Evolutionary conservation across 2,113 vertebrate species (phyloP), one percentile per base, ranked within the genome.

Genomic region (Tragelaphus strepsiceros): DNA sequence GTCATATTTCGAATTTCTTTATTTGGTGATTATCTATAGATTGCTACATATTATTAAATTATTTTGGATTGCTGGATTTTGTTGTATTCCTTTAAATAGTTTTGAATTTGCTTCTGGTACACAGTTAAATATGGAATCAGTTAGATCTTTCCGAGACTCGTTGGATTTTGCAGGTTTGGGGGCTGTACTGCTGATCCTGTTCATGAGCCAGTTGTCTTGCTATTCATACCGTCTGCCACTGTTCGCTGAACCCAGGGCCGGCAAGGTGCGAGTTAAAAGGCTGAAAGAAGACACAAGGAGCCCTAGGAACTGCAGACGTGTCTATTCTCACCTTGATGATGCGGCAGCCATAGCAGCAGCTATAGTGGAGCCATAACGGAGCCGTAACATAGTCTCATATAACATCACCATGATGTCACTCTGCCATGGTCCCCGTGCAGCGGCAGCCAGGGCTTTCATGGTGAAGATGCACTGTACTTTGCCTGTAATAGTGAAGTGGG

Each of bases 401-500:
- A 0, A 4, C n/a, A n/a, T n/a, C n/a, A n/a, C n/a, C n/a, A n/a
- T 1, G 9, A n/a, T 0, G 9, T 2, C 2, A n/a, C 17, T 1
- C 64, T 17, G 0, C n/a, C 10, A 17, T 0, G 10, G n/a, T 0
- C 17, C 64, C 17, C 0, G 17, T 0, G 64, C 64, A 22, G 67
- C 9, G 0, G 64, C 0, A 5, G n/a, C 64, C n/a, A 22, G 64
- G 32, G 19, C 64, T 35, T 11, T 10, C n/a, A 0, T 0, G n/a
- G n/a, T 0, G n/a, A 21, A 35, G n/a, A 1, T n/a, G 0, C 0
- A 0, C 62, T 1, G 32, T 2, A 1, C 62, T 30, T 30, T 1
- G 61, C 62, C 64, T 9, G 64, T 35, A 0, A 21, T 1, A 1
- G 2, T 5, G n/a, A 1, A 21, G 64, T 0, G 9, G 64, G 64